phyloP scores from a whole-genome alignment of 30 jellyfish, hydroid and myxozoan species.

The Haliclystus octoradiatus region DNA sequence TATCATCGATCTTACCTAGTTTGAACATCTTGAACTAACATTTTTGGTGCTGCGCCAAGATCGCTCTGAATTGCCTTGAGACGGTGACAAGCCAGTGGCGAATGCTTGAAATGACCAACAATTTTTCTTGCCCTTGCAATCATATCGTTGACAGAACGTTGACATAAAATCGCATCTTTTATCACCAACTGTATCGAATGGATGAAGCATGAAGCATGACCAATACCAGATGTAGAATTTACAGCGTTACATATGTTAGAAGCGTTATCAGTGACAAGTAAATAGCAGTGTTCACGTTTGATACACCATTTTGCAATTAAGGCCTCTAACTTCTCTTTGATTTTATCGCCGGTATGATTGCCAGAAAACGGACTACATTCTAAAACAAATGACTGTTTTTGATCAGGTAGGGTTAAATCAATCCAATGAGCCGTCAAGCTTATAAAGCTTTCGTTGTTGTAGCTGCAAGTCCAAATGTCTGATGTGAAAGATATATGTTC shows the following conservation, averaged over 20 bases:
- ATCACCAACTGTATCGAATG: slow-evolving; percentile 23
- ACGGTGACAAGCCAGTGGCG: slow-evolving; percentile 54
- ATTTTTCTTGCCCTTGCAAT: slow-evolving; percentile 37
- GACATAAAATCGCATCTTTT: slow-evolving; percentile 32
- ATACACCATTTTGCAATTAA: slow-evolving; percentile 36
- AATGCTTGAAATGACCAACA: slow-evolving; percentile 54
- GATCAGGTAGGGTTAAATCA: slow-evolving; percentile 1
- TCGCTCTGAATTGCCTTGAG: slow-evolving; percentile 48
- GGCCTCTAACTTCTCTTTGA: slow-evolving; percentile 23
- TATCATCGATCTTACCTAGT: no score
- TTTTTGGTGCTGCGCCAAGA: background rate
- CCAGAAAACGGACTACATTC: slow-evolving; percentile 38
- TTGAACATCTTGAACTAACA: background rate
- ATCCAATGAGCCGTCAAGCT: slow-evolving; percentile 45
- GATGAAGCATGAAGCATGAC: slow-evolving; percentile 41
- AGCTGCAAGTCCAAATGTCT: slow-evolving; percentile 59
- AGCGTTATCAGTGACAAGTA: slow-evolving; percentile 64
- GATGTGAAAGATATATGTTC: slow-evolving; percentile 40
- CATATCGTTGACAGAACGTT: slow-evolving; percentile 41
- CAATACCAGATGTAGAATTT: slow-evolving; percentile 23
- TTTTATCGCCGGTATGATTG: slow-evolving; percentile 33
- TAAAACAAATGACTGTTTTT: slow-evolving; percentile 1
- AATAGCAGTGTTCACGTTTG: slow-evolving; percentile 31
- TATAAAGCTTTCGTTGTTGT: slow-evolving; percentile 41
- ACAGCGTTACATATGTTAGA: slow-evolving; percentile 38